phyloP scores from a whole-genome alignment of 2,113 vertebrate species.

The Galbula dea region DNA sequence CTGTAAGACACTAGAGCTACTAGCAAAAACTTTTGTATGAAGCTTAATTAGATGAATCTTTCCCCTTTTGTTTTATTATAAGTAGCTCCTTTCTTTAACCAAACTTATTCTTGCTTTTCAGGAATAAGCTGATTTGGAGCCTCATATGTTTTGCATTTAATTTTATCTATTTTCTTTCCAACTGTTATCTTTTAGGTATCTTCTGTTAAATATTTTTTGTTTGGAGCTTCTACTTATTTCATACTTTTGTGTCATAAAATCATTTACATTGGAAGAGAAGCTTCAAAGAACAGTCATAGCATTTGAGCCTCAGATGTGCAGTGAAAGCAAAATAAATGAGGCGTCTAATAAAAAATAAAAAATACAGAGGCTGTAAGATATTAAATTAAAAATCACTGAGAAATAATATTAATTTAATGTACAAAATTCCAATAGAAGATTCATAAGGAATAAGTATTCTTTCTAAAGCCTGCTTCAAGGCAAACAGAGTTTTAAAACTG shows the following conservation, averaged over 20 bases:
- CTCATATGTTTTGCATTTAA: neutral
- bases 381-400: slow-evolving; percentile 31
- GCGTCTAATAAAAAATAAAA: neutral
- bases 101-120: neutral
- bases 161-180: neutral
- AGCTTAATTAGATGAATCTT: neutral
- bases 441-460: neutral
- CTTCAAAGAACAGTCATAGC: neutral
- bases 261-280: neutral
- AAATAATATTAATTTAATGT: neutral
- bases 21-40: neutral
- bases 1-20: neutral
- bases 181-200: neutral
- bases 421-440: neutral
- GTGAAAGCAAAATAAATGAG: neutral
- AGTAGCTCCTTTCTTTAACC: neutral
- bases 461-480: neutral
- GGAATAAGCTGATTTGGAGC: neutral
- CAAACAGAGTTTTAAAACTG: neutral
- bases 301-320: neutral
- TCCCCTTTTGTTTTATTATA: neutral
- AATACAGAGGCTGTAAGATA: neutral
- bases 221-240: neutral
- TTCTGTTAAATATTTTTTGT: neutral
- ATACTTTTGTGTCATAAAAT: neutral